Evolutionary conservation across 2,113 vertebrate species (phyloP), one percentile per base, ranked within the genome.

Genomic region (Chaetorhynchus papuensis): DNA sequence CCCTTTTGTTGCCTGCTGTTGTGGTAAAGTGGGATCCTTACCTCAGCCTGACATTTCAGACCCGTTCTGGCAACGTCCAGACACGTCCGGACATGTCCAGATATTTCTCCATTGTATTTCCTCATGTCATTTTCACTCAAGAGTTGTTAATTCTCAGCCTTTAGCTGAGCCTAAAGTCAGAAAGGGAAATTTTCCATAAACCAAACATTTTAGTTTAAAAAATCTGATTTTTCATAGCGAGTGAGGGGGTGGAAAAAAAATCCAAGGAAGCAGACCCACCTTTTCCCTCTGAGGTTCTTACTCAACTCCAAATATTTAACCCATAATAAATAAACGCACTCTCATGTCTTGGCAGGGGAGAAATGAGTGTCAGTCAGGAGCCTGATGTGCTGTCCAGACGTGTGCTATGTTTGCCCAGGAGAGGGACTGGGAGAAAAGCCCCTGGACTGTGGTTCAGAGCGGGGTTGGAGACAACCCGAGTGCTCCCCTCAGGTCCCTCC

Each of bases 201-300:
- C 7, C 19, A 85, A 87, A 26, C 8, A 17, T 54, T 92, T 83
- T 37, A 5, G 2, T 63, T 89, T 33, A 5, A 71, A 96, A 93
- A 61, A 83, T 31, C 16, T 20, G 19, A 4, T 37, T 71, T 96
- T 89, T 79, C 61, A 49, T 41, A 76, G 50, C 0, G 4, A 63
- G 9, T 42, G 50, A 57, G 54, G 35, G 49, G 28, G 56, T 63
- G 33, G 45, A 6, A 69, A 70, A 64, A 90, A 64, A 74, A 72
- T 61, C 44, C 70, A 57, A 42, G 50, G 59, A 91, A 89, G 13
- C 13, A 65, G 87, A 91, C 37, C 75, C 75, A 86, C 79, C 91
- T 96, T 95, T 91, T 91, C 75, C 65, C 91, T 81, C 77, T 83
- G 76, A 93, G 91, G 87, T 88, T 94, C 92, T 91, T 88, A 70